phyloP scores from a whole-genome alignment of 64 coral and sea anemone species.

The Trachythela sp. region DNA sequence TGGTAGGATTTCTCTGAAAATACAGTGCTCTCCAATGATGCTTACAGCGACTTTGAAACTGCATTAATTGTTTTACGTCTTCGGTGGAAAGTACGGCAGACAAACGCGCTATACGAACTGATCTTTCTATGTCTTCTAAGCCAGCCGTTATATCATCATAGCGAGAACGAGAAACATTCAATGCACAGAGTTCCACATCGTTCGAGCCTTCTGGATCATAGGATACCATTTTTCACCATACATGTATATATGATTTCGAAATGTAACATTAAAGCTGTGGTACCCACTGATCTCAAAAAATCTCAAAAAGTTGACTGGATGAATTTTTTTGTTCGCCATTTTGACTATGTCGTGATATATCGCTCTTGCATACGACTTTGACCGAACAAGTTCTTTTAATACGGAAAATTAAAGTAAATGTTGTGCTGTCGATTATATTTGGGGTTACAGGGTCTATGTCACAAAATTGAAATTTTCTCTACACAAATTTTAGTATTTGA shows the following conservation, averaged over 20 bases:
- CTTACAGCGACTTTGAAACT: not conserved
- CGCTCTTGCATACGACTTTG: too few relatives aligned
- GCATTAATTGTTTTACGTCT: not conserved
- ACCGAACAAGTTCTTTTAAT: too few relatives aligned
- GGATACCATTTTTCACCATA: not conserved
- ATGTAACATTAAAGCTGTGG: not conserved
- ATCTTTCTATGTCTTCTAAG: slow-evolving; percentile 5
- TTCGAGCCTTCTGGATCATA: not conserved
- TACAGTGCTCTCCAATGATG: not conserved
- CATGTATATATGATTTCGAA: not conserved
- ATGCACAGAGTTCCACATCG: not conserved
- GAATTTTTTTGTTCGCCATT: too few relatives aligned
- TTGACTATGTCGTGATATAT: too few relatives aligned
- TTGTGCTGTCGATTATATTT: too few relatives aligned
- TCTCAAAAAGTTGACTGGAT: not conserved
- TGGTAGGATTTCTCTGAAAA: not conserved
- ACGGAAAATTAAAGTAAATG: too few relatives aligned
- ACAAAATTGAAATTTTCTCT: too few relatives aligned
- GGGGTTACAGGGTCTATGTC: too few relatives aligned
- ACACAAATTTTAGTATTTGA: not conserved
- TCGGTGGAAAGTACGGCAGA: not conserved
- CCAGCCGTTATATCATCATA: not conserved
- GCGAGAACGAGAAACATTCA: not conserved
- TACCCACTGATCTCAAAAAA: not conserved
- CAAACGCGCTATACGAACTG: not conserved